Percentiles rank a stretch among this genome's conserved stretches.
phyloP scores from a whole-genome alignment of 2,797 vertebrate genomes.

The Florisuga fusca region DNA sequence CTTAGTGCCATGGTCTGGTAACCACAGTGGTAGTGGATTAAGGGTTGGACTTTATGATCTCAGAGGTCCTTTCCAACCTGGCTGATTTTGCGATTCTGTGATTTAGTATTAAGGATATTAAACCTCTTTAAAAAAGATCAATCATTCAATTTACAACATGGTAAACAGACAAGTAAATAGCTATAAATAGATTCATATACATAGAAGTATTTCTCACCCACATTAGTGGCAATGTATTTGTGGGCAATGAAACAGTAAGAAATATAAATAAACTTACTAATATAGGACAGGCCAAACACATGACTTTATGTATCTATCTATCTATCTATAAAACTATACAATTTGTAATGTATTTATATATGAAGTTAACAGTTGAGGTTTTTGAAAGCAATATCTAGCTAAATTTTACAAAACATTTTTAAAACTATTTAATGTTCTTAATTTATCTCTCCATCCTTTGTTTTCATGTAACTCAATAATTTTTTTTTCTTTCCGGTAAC shows the following conservation, averaged over 20 bases:
- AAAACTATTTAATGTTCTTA: neutral
- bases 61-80: no score
- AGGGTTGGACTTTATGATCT: no score
- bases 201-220: neutral
- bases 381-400: neutral
- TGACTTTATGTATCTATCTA: neutral
- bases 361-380: neutral
- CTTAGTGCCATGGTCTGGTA: no score
- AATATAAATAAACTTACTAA: neutral
- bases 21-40: no score
- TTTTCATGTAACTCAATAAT: slow-evolving; percentile 42
- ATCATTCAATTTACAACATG: neutral
- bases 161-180: neutral
- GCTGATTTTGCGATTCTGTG: no score
- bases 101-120: neutral
- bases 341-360: neutral
- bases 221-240: neutral
- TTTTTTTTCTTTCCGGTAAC: neutral
- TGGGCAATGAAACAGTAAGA: neutral
- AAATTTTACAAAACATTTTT: neutral
- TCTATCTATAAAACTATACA: neutral
- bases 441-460: neutral
- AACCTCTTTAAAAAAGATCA: neutral
- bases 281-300: neutral
- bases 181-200: neutral